Percentiles rank a stretch among this genome's conserved stretches.
These are phyloP conservation scores for Drepana arcuata DNA, from an alignment of 1,140 invertebrate genomes.

Conservation along the genomic window DNA sequence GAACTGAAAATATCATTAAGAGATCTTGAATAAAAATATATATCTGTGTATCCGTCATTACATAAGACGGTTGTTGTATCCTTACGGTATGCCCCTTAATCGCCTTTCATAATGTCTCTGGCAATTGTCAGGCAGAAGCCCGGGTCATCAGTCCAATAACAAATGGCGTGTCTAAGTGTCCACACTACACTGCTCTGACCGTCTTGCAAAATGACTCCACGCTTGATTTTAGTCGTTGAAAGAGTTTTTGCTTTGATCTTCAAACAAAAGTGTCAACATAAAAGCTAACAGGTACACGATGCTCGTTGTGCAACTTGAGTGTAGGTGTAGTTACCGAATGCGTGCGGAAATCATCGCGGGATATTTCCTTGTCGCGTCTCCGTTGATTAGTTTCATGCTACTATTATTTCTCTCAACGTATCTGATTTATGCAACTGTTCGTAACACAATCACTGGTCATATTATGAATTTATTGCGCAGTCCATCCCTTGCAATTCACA, in stretches of 20 bases:
- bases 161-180: too few species aligned
- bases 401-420: constrained; percentile 4
- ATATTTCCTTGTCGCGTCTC: constrained; percentile 28
- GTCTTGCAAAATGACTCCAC: constrained; percentile 18
- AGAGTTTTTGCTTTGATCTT: constrained; percentile 7
- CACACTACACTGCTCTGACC: too few species aligned
- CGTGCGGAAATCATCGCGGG: constrained; percentile 22
- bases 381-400: constrained; percentile 9
- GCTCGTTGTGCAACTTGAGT: constrained; percentile 18
- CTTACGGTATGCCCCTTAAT: too few species aligned
- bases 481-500: too few species aligned
- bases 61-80: too few species aligned
- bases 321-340: constrained; percentile 22
- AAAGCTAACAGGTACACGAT: constrained; percentile 12
- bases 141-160: too few species aligned
- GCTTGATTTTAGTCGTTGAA: constrained; percentile 12
- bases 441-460: background rate
- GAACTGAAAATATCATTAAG: too few species aligned
- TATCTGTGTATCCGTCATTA: too few species aligned
- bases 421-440: constrained; percentile 4
- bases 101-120: too few species aligned
- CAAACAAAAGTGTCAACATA: constrained; percentile 18
- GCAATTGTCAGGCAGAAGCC: too few species aligned
- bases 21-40: too few species aligned
- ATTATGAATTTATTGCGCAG: too few species aligned